phyloP scores from a whole-genome alignment of 2,888 invertebrate genomes.

The Alloscopus bannaensis region DNA sequence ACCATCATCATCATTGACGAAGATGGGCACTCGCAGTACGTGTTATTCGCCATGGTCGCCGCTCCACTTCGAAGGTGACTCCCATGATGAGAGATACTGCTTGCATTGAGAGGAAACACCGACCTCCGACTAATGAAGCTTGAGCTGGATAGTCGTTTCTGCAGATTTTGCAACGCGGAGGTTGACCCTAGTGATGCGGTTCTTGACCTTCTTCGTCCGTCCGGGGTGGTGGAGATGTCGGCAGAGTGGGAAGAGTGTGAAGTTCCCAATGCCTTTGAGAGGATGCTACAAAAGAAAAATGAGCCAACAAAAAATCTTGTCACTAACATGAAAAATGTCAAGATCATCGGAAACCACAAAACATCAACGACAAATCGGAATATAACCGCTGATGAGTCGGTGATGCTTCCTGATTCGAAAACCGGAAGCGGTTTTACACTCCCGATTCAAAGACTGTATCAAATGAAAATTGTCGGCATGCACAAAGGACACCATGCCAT shows the following conservation, averaged over 20 bases:
- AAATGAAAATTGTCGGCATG: too few relatives aligned
- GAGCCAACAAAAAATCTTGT: not conserved
- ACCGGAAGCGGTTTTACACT: too few relatives aligned
- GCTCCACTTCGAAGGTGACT: constrained; percentile 49
- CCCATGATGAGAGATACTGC: constrained; percentile 32
- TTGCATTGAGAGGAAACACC: constrained; percentile 38
- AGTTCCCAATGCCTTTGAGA: constrained; percentile 54
- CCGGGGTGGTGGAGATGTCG: constrained; percentile 53
- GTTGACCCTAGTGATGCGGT: constrained; percentile 50
- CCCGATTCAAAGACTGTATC: too few relatives aligned
- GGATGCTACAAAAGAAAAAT: constrained; percentile 29
- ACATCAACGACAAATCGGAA: too few relatives aligned
- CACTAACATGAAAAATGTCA: not conserved
- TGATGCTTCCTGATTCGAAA: too few relatives aligned
- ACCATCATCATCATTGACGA: constrained; percentile 59
- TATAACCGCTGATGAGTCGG: too few relatives aligned
- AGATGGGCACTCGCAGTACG: constrained; percentile 55
- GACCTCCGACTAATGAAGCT: constrained; percentile 54
- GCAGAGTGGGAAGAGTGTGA: constrained; percentile 55
- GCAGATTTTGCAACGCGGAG: constrained; percentile 52
- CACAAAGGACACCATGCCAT: not conserved
- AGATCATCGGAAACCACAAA: not conserved
- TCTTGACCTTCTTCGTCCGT: constrained; percentile 50
- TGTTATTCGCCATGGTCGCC: constrained; percentile 46
- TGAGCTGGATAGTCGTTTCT: constrained; percentile 53